Base-by-base conservation (phyloP, 2,797 vertebrate genomes). In the Xyrichtys novacula region DNA sequence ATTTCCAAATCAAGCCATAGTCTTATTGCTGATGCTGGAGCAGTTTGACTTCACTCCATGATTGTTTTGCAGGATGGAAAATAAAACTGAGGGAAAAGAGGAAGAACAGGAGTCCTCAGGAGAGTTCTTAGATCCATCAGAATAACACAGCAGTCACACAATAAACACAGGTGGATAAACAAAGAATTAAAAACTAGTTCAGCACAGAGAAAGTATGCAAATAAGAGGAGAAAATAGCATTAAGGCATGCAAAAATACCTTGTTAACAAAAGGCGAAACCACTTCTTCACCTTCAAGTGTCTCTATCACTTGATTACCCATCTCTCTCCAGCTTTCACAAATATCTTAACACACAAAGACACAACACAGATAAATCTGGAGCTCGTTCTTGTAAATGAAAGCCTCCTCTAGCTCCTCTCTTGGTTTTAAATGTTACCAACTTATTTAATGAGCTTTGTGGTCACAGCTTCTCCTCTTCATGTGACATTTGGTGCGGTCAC, bases 401-500 rank as follows among this genome's bases (percentile, higher is more conserved):
- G 56, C 50, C 15, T 7, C 60, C 3, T 14, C 5, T 19, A 19
- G 22, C 47, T 55, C 34, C 19, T 32, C 20, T 38, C 43, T 40
- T 40, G 32, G 39, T 52, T 58, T 46, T 25, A n/a, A 42, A 63
- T 49, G 53, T 31, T 6, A 28, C 73, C 47, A 3, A 55, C 69
- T 63, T 59, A 32, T 75, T 38, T 50, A 56, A 62, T 74, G 47
- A 40, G 76, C 72, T 86, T 71, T 63, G 50, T 54, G 68, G 19
- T 67, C 54, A 48, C 76, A 67, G 62, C 69, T 15, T 74, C 56
- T 29, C 43, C 46, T 78, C 52, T 80, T 65, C 46, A 6, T 55
- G 70, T 83, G 76, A 83, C 78, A 87, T 84, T 88, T 84, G 78
- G 47, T 64, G 65, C 38, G 20, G 58, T 63, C 64, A 39, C 43